Evolutionary conservation across 2,888 invertebrate genomes (phyloP).

Genomic region (Tribolium freemani): DNA sequence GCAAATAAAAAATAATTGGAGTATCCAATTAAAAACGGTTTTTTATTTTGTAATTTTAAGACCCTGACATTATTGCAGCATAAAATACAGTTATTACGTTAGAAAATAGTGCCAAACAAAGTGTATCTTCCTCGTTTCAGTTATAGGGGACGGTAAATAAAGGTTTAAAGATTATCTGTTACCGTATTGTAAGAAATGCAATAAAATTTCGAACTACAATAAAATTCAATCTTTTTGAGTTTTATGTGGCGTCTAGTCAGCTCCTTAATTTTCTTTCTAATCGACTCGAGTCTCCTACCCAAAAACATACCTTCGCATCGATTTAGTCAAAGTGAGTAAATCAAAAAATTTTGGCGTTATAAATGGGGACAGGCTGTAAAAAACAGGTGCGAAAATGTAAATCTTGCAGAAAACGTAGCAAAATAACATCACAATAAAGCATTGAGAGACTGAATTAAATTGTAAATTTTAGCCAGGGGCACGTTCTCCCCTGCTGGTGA

Average conservation of each 20-base stretch:
- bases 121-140: background rate
- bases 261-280: background rate
- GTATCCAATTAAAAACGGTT: too few species aligned
- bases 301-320: background rate
- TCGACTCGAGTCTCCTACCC: background rate
- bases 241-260: background rate
- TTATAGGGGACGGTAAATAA: background rate
- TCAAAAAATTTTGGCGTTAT: background rate
- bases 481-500: background rate
- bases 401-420: background rate
- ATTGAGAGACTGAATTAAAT: slow-evolving; percentile 1
- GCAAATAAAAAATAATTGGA: too few species aligned
- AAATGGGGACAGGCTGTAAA: background rate
- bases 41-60: too few species aligned
- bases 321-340: background rate
- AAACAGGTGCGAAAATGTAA: background rate
- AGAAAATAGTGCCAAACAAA: too few species aligned
- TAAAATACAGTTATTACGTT: too few species aligned
- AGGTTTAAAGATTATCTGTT: background rate
- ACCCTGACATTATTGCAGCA: too few species aligned
- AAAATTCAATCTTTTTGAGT: background rate
- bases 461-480: slow-evolving; percentile 2
- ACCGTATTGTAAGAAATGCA: background rate
- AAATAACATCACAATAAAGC: slow-evolving; percentile 10
- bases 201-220: background rate